These are phyloP conservation scores for Heterochromis multidens DNA, from an alignment of 2,113 vertebrate genomes.

Conservation along the genomic window DNA sequence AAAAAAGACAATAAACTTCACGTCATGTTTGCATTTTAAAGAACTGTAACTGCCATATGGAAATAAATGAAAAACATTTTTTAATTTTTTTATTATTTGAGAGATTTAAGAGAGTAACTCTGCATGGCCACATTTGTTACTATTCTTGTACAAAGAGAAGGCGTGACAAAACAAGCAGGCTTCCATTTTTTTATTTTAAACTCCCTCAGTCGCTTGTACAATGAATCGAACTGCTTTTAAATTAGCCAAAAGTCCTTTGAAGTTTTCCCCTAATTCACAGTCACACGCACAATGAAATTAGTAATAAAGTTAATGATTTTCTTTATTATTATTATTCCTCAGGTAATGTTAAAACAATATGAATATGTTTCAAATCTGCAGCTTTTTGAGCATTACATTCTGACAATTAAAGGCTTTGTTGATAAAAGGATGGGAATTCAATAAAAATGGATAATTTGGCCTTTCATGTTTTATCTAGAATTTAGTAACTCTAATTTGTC, in stretches of 20 bases:
- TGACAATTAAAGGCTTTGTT: not conserved
- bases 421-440: not conserved
- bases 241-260: not conserved
- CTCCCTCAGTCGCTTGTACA: not conserved
- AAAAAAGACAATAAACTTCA: not conserved
- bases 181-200: not conserved
- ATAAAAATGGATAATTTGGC: not conserved
- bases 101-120: not conserved
- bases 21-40: not conserved
- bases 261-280: not conserved
- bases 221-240: not conserved
- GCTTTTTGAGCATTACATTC: not conserved
- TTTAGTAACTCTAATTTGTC: not conserved
- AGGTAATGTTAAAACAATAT: not conserved
- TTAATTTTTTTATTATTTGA: too few species aligned
- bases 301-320: not conserved
- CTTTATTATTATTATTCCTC: not conserved
- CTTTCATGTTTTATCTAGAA: not conserved
- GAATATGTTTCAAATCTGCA: not conserved
- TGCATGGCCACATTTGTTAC: accelerated
- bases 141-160: not conserved
- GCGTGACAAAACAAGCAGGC: not conserved
- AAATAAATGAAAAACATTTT: not conserved
- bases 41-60: not conserved
- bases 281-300: not conserved